These are phyloP conservation scores for Atethmia centrago DNA, from an alignment of 2,888 invertebrate genomes.

Conservation along the genomic window DNA sequence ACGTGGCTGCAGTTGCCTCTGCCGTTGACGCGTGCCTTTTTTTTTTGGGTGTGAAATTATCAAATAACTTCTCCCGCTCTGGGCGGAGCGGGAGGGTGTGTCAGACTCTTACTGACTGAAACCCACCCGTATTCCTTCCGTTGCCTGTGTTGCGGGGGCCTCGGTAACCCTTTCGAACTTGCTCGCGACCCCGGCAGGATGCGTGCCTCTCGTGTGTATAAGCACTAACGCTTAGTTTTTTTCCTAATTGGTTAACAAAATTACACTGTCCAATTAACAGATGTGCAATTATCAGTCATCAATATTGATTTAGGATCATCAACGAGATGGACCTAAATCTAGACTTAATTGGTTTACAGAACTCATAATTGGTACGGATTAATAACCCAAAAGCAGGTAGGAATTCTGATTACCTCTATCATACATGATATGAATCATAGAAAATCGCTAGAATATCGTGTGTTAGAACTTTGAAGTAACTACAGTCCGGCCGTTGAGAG, in stretches of 20 bases:
- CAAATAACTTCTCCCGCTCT: too few relatives aligned
- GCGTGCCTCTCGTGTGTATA: too few relatives aligned
- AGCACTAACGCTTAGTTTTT: background rate
- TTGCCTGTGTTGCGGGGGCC: too few relatives aligned
- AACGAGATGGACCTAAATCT: slow-evolving; percentile 38
- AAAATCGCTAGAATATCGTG: background rate
- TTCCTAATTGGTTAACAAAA: background rate
- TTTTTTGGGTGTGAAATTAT: too few relatives aligned
- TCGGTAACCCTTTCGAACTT: too few relatives aligned
- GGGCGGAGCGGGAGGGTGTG: too few relatives aligned
- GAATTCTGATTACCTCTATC: background rate
- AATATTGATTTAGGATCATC: slow-evolving; percentile 52
- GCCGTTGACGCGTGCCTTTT: too few relatives aligned
- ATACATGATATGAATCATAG: background rate
- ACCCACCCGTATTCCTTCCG: too few relatives aligned
- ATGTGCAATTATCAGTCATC: slow-evolving; percentile 38
- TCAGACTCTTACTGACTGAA: too few relatives aligned
- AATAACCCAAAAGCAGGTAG: background rate
- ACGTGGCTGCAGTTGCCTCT: too few relatives aligned
- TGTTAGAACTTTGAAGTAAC: background rate
- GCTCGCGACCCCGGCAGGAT: too few relatives aligned
- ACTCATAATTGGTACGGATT: slow-evolving; percentile 24
- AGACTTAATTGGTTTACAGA: slow-evolving; percentile 52
- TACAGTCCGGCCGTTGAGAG: too few relatives aligned
- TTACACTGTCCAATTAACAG: slow-evolving; percentile 34